Evolutionary conservation across 1,140 invertebrate species (phyloP), one percentile per base, ranked within the genome.

Genomic region (Microplitis demolitor): DNA sequence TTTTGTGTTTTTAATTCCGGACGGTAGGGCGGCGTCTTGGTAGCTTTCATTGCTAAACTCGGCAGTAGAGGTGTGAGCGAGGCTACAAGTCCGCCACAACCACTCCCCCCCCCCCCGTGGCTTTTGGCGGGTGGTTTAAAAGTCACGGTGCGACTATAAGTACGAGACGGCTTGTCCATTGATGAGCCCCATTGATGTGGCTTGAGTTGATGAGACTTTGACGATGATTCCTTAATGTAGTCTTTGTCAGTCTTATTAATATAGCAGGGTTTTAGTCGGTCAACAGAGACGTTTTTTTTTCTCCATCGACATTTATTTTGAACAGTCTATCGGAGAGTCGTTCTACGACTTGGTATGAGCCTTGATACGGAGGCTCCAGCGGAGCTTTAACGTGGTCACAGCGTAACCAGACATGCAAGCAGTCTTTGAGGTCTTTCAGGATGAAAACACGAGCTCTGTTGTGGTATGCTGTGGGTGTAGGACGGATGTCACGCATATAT

Each of bases 341-440:
- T 8, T 69, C 50, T 9, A 80, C 24, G 0, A 83, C 77, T 39
- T 45, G 4, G 58, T 74, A 76, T 8, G 79, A 78, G 1, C 77
- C 79, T 4, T 68, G 60, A 69, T 80, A 80, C 5, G 76, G 72
- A 11, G 76, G 71, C 16, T 78, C 63, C 2, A 80, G 72, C 11
- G 77, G 69, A 13, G 58, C 61, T 37, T 72, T 75, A 0, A 85
- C 79, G 33, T 72, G 70, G 16, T 66, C 70, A 34, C 24, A 54
- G 1, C 62, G 4, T 5, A 72, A 34, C 13, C 54, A 72, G 9
- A 16, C 62, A 35, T 68, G 70, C 11, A 70, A 31, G 66, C 74
- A 64, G 69, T 68, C 63, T 60, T 76, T 2, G 45, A 51, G 4
- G 45, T 54, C 31, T 74, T 73, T 37, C 4, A n/a, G 24, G 0